phyloP scores from a whole-genome alignment of 2,797 vertebrate species.

The Lacerta bilineata region DNA sequence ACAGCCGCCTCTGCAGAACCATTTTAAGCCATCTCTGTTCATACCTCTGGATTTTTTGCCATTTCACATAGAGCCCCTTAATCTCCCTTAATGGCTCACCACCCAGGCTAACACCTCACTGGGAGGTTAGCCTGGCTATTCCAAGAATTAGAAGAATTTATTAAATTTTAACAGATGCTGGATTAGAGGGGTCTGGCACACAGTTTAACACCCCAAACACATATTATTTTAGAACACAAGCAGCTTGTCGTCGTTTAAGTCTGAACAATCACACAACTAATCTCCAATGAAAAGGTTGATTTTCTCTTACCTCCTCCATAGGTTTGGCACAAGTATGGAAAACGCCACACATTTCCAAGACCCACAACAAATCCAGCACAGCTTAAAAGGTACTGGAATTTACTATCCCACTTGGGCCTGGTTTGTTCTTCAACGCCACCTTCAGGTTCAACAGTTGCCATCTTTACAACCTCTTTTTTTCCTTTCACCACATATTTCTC shows the following conservation, averaged over 20 bases:
- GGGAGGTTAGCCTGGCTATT: too few relatives aligned
- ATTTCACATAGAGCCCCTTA: too few relatives aligned
- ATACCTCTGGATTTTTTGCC: too few relatives aligned
- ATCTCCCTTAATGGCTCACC: too few relatives aligned
- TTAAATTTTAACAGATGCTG: too few relatives aligned
- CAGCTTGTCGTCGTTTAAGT: background rate
- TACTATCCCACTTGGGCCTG: conserved; percentile 89
- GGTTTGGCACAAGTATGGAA: conserved; percentile 93
- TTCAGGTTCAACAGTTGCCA: conserved; percentile 34
- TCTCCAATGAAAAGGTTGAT: background rate
- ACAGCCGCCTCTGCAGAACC: too few relatives aligned
- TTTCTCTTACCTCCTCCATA: conserved; percentile 89
- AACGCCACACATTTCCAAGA: conserved; percentile 93
- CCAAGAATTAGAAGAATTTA: too few relatives aligned
- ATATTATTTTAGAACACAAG: background rate
- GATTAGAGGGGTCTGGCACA: too few relatives aligned
- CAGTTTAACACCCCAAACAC: too few relatives aligned
- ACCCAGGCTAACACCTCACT: too few relatives aligned
- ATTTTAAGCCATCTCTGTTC: too few relatives aligned
- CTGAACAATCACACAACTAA: background rate
- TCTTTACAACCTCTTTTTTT: conserved; percentile 24
- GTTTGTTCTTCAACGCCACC: background rate
- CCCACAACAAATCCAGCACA: conserved; percentile 92
- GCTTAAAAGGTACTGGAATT: conserved; percentile 90
- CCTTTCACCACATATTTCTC: background rate